Evolutionary conservation across 2,888 invertebrate species (phyloP), one percentile per base, ranked within the genome.

Genomic region (Zonitis immaculata): DNA sequence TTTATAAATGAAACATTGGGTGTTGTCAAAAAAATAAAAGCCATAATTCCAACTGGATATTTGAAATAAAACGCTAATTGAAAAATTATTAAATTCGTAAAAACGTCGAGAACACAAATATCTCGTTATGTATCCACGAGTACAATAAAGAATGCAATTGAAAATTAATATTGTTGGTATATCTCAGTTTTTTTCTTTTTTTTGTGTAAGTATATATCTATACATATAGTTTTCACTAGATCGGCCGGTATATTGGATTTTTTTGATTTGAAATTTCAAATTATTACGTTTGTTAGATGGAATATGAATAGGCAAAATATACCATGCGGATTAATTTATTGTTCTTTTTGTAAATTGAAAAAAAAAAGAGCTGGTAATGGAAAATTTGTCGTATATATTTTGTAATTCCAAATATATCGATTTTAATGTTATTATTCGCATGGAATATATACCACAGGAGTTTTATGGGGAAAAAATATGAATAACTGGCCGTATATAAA

Each of bases 371-470:
- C 6, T 5, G 4, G 39, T 20, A 39, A 20, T 20, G 18, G 11
- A 39, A 39, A 39, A 18, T 11, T 3, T 6, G 1, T 20, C 11
- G 8, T 35, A n/a, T 43, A 22, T n/a, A 39, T n/a, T 14, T 22
- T 25, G 12, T 44, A 44, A 25, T 44, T 25, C 25, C n/a, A 27
- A 16, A 20, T 30, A n/a, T n/a, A 45, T 45, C 27, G 45, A 45
- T 45, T 28, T 14, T 20, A 45, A 26, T 30, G 45, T 45, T 16
- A 45, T 45, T 45, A 45, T 45, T 5, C 22, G 45, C 45, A 45
- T 45, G 45, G 20, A 20, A 8, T 30, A 26, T n/a, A n/a, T n/a
- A n/a, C n/a, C n/a, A 27, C 30, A 45, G 20, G n/a, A 26, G 6
- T 5, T n/a, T n/a, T 20, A 39, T 18, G 11, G 7, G 20, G 1